Evolutionary conservation across 1,140 invertebrate genomes (phyloP).

Genomic region (Hyles vespertilio): DNA sequence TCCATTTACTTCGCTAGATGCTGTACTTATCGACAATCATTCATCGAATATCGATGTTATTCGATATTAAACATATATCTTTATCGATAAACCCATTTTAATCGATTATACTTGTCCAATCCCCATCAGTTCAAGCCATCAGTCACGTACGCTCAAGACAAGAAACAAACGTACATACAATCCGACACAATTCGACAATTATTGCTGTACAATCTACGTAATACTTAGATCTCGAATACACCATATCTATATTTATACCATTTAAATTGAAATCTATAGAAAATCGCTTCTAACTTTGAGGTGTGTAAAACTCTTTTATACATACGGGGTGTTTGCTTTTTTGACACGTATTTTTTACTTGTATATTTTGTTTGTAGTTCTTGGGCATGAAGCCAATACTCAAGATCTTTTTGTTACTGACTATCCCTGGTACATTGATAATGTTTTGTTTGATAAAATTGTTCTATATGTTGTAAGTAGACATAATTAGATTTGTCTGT

Average conservation of each 20-base stretch:
- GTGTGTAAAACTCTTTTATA: neutral
- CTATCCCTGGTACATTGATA: too few species aligned
- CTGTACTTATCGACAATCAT: too few species aligned
- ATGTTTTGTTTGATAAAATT: too few species aligned
- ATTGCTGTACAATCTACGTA: conserved; percentile 7
- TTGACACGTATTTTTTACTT: neutral
- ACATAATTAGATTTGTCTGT: too few species aligned
- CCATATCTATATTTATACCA: neutral
- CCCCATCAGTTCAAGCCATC: neutral
- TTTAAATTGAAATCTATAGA: neutral
- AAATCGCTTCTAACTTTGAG: neutral
- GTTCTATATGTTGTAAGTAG: too few species aligned
- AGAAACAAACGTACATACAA: neutral
- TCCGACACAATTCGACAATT: conserved; percentile 1
- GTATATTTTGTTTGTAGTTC: too few species aligned
- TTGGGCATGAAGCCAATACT: too few species aligned
- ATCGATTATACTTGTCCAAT: neutral
- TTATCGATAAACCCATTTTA: neutral
- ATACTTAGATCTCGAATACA: neutral
- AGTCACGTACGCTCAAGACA: neutral
- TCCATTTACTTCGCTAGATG: too few species aligned
- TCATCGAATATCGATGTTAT: too few species aligned
- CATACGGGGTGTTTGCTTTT: neutral
- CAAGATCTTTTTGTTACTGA: too few species aligned
- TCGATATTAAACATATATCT: neutral